Conservation (phyloP, 2,113 vertebrate species). For the Oreocharis arfaki region DNA sequence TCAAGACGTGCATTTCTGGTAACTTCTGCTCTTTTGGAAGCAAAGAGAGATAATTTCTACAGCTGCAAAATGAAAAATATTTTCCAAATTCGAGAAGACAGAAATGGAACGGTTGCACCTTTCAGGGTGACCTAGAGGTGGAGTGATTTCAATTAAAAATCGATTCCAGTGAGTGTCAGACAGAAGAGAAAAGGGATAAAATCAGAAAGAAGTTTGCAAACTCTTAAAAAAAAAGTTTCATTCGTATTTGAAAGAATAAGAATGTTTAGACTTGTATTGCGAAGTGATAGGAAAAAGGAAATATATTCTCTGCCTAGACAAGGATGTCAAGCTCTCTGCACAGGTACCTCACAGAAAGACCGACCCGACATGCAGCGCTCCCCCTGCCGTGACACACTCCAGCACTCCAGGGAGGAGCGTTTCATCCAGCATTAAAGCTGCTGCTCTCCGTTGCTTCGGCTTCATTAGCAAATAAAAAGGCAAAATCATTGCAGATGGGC, state of each 20-base stretch:
- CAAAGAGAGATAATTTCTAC: conserved; percentile 9
- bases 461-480: conserved; percentile 41
- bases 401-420: background rate
- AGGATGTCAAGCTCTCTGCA: background rate
- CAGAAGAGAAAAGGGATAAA: background rate
- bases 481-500: background rate
- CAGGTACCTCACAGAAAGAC: background rate
- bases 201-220: background rate
- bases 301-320: background rate
- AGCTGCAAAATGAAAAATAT: conserved; percentile 25
- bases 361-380: background rate
- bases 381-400: background rate
- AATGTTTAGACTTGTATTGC: background rate
- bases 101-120: background rate
- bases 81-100: background rate
- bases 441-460: background rate
- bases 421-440: conserved; percentile 20
- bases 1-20: background rate
- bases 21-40: background rate
- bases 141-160: conserved; percentile 63
- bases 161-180: conserved; percentile 49
- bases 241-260: background rate
- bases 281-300: background rate
- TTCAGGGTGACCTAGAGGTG: background rate
- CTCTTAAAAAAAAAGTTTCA: background rate